These are phyloP conservation scores for Trichonephila clavata DNA, from an alignment of 1,140 invertebrate species.

Conservation along the genomic window DNA sequence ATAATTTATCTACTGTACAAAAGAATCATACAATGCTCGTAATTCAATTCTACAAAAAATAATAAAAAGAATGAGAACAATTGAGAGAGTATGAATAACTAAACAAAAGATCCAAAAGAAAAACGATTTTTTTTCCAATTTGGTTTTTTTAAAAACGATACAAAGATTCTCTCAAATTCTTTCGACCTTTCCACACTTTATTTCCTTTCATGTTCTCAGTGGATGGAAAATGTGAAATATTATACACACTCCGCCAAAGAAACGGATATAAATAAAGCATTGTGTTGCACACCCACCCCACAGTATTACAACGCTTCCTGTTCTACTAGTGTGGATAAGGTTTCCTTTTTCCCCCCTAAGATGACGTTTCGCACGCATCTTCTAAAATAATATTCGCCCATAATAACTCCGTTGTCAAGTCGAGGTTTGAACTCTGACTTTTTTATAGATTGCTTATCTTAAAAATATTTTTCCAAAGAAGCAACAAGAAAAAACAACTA, in stretches of 20 bases:
- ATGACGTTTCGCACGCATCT: background rate
- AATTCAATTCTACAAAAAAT: too few species aligned
- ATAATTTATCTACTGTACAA: too few species aligned
- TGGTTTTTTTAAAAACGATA: background rate
- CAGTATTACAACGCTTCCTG: background rate
- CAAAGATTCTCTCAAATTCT: background rate
- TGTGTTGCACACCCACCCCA: background rate
- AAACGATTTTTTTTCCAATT: background rate
- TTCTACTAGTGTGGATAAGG: background rate
- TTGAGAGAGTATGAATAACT: too few species aligned
- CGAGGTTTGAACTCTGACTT: too few species aligned
- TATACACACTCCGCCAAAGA: background rate
- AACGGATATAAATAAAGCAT: slow-evolving; percentile 10
- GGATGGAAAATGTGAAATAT: background rate
- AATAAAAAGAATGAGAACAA: too few species aligned
- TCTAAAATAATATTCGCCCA: background rate
- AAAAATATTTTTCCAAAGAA: too few species aligned
- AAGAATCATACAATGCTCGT: too few species aligned
- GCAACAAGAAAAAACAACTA: too few species aligned
- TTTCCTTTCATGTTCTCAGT: background rate
- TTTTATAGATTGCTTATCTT: too few species aligned
- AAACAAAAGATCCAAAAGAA: too few species aligned
- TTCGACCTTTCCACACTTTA: background rate
- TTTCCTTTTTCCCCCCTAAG: background rate
- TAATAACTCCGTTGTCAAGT: background rate